Evolutionary conservation across 2,797 vertebrate species (phyloP).

Genomic region (Trichosurus vulpecula): DNA sequence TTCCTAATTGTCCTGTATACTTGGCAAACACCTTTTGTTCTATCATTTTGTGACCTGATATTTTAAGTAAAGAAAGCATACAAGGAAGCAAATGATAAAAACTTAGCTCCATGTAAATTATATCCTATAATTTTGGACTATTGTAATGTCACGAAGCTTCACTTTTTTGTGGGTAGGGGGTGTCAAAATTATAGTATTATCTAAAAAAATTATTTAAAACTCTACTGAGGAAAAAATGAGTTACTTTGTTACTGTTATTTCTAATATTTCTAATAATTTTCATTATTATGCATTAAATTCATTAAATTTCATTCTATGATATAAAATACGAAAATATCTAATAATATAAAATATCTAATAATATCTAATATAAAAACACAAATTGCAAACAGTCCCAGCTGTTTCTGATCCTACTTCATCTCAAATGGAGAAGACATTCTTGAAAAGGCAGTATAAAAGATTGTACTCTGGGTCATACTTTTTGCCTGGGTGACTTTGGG

Average conservation of each 20-base stretch:
- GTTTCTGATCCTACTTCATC: neutral
- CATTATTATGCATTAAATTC: neutral
- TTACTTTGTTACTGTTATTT: neutral
- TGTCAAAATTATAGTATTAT: slow-evolving; percentile 30
- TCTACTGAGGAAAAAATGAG: neutral
- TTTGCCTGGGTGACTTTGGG: neutral
- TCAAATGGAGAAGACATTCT: neutral
- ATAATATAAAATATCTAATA: neutral
- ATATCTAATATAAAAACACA: neutral
- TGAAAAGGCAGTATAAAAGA: neutral
- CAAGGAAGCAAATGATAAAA: slow-evolving; percentile 53
- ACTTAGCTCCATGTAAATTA: slow-evolving; percentile 33
- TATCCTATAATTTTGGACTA: neutral
- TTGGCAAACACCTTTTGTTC: slow-evolving; percentile 72
- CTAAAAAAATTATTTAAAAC: slow-evolving; percentile 38
- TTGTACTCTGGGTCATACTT: neutral
- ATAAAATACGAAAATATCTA: too few relatives aligned
- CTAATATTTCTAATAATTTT: neutral
- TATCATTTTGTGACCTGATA: slow-evolving; percentile 26
- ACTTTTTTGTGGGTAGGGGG: neutral
- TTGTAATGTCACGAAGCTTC: neutral
- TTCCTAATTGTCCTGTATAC: slow-evolving; percentile 46
- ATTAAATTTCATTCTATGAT: neutral
- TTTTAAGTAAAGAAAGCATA: slow-evolving; percentile 62
- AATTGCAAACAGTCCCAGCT: neutral